phyloP scores from a whole-genome alignment of 53 echinoderm and acorn worm genomes.

The Holothuria leucospilota region DNA sequence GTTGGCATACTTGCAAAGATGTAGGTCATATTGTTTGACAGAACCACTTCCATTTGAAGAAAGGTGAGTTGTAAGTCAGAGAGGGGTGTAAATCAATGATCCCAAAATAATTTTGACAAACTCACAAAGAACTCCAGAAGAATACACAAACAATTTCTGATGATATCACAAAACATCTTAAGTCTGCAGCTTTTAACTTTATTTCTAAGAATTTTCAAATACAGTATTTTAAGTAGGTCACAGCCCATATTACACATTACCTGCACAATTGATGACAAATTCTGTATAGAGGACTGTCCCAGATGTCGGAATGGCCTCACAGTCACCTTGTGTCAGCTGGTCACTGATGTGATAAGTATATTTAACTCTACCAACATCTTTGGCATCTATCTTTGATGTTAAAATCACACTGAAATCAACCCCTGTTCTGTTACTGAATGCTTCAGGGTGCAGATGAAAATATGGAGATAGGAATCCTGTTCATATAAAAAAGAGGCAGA shows the following conservation, averaged over 20 bases:
- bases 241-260: constrained; percentile 26
- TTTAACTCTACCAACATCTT: constrained; percentile 37
- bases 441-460: background rate
- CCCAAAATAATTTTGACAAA: too few species aligned
- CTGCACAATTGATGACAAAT: constrained; percentile 69
- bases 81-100: too few species aligned
- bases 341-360: constrained; percentile 54
- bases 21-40: too few species aligned
- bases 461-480: constrained; percentile 15
- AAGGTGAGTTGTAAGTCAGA: too few species aligned
- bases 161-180: too few species aligned
- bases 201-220: too few species aligned
- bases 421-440: constrained; percentile 28
- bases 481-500: background rate
- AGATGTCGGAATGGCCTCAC: constrained; percentile 48
- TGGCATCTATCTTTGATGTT: constrained; percentile 10
- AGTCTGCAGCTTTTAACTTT: too few species aligned
- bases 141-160: too few species aligned
- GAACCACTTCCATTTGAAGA: too few species aligned
- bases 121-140: too few species aligned
- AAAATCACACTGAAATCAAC: constrained; percentile 39
- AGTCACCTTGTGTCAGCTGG: constrained; percentile 49
- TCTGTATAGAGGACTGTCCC: constrained; percentile 66
- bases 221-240: too few species aligned
- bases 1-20: too few species aligned